Evolutionary conservation across 2,113 vertebrate species (phyloP).

Genomic region (Cynocephalus volans): DNA sequence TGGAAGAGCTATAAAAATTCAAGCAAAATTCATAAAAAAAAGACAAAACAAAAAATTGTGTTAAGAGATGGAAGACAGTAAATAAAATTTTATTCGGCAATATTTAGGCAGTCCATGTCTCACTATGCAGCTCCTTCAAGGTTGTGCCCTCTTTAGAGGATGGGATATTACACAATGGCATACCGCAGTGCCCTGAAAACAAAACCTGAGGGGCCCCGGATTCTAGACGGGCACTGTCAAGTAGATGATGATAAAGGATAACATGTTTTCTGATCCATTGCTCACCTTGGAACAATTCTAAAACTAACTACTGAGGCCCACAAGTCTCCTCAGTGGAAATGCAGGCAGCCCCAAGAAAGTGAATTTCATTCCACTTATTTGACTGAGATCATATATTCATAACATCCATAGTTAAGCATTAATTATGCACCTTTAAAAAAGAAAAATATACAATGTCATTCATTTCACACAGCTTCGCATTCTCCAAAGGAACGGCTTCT

Average conservation of each 20-base stretch:
- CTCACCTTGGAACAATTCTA: background rate
- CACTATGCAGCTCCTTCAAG: background rate
- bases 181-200: background rate
- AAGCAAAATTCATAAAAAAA: background rate
- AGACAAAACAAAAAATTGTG: background rate
- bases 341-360: background rate
- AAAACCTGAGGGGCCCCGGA: background rate
- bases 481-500: background rate
- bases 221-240: background rate
- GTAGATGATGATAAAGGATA: background rate
- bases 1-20: background rate
- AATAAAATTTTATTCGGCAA: background rate
- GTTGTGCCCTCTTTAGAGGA: background rate
- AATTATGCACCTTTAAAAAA: background rate
- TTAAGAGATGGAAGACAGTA: background rate
- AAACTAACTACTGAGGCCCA: background rate
- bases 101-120: background rate
- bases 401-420: background rate
- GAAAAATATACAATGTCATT: background rate
- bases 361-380: background rate
- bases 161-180: fast-evolving
- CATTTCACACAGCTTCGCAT: conserved; percentile 1
- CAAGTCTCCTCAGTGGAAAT: background rate
- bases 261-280: background rate
- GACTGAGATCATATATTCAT: background rate